phyloP scores from a whole-genome alignment of 2,888 invertebrate species.

The Campaea margaritaria region DNA sequence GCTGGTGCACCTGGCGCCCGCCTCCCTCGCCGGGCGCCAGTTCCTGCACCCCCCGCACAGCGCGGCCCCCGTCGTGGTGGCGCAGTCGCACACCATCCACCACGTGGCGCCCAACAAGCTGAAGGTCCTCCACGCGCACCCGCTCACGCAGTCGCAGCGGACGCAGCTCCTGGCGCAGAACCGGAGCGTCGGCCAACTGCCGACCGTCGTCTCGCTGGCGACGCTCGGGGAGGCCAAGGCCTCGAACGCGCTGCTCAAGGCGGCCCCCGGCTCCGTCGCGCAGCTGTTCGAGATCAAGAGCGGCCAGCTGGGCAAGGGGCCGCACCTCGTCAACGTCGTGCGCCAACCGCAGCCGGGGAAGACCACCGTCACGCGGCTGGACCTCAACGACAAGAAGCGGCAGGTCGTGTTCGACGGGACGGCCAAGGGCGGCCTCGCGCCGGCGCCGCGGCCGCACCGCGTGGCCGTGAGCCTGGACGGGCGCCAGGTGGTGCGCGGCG shows the following conservation, averaged over 20 bases:
- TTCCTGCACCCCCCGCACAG: constrained; percentile 25
- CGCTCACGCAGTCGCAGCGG: constrained; percentile 67
- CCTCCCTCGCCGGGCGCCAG: constrained; percentile 57
- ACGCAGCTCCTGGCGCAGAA: constrained; percentile 67
- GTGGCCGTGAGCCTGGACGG: constrained; percentile 66
- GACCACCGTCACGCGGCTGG: constrained; percentile 57
- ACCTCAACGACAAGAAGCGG: constrained; percentile 62
- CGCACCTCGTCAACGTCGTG: constrained; percentile 76
- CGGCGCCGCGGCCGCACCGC: constrained; percentile 50
- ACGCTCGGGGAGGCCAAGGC: constrained; percentile 62
- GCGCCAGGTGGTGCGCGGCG: constrained; percentile 52
- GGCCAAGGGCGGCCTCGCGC: constrained; percentile 49
- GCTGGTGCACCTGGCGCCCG: constrained; percentile 59
- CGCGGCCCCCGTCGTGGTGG: constrained; percentile 59
- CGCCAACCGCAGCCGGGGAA: constrained; percentile 68
- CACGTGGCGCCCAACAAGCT: constrained; percentile 66
- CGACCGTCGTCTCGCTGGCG: constrained; percentile 71
- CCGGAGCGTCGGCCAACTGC: constrained; percentile 53
- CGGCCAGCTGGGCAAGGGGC: constrained; percentile 70
- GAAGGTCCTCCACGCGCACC: constrained; percentile 70
- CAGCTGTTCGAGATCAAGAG: constrained; percentile 77
- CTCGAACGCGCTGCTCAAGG: constrained; percentile 61
- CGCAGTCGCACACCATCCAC: constrained; percentile 57
- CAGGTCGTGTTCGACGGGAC: constrained; percentile 53
- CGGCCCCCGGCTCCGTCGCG: constrained; percentile 66